Evolutionary conservation across 2,888 invertebrate genomes (phyloP), one percentile per base, ranked within the genome.

Genomic region (Nemoura dubitans): DNA sequence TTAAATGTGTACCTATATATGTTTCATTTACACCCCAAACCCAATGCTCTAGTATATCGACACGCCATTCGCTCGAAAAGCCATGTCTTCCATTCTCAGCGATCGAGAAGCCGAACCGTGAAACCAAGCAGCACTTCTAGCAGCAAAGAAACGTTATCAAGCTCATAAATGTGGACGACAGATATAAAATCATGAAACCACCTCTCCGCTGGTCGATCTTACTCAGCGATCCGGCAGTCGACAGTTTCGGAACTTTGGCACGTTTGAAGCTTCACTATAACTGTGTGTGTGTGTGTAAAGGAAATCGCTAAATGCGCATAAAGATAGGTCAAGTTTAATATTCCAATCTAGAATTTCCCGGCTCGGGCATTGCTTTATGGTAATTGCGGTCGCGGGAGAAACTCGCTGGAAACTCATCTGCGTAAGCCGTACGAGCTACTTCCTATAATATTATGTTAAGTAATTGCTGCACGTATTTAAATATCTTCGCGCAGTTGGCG

Each of bases 391-490:
- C 21, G 59, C 16, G 16, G 16, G 16, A 14, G 16, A 1, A 21
- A 59, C 59, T 10, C 59, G 59, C 1, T 14, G 59, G 59, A 59
- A 59, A 59, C 59, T 59, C 59, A 59, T 59, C 59, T 59, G 21
- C 59, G 59, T 59, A 59, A 59, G 59, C 59, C 59, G 59, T 21
- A 21, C 21, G 21, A 59, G 21, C 59, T 59, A 7, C 59, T 59
- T 59, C 59, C 59, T 59, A 59, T 59, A 59, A 59, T 59, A 59
- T 59, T 59, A 59, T 59, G 59, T 59, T 59, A 59, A 59, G 59
- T 59, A 59, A 59, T 59, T 59, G 59, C 59, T 21, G 59, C 14
- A 21, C 14, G 59, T 59, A 59, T 59, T 59, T 59, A 59, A 59
- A 59, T 59, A 59, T 59, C 59, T 59, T 21, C 59, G 59, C 59